Percentiles rank a stretch among this genome's conserved stretches.
These are phyloP conservation scores for Mionectes macconnelli DNA, from an alignment of 2,113 vertebrate species.

Conservation along the genomic window DNA sequence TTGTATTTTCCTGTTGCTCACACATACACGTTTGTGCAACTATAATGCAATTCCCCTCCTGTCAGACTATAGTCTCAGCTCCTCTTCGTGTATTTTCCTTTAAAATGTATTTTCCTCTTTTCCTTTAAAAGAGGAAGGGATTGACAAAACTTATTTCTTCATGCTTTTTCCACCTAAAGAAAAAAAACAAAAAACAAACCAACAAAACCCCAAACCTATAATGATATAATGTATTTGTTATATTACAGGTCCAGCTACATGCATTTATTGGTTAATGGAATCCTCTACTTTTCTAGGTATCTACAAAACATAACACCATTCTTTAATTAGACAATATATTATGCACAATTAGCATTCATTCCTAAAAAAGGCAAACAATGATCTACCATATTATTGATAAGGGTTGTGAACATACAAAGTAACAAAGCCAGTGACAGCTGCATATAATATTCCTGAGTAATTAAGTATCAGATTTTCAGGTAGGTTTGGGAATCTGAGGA, in stretches of 20 bases:
- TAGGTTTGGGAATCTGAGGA: neutral
- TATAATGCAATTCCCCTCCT: neutral
- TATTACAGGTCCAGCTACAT: neutral
- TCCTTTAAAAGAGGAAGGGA: neutral
- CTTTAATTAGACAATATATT: neutral
- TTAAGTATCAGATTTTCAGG: neutral
- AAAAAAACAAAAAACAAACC: fast-evolving
- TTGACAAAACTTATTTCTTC: neutral
- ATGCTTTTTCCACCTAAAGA: neutral
- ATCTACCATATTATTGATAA: neutral
- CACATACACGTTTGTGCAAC: neutral
- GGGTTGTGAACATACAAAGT: neutral
- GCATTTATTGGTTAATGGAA: neutral
- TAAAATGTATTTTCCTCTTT: too few relatives aligned
- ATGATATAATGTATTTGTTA: neutral
- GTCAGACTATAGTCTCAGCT: neutral
- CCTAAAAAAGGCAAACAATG: neutral
- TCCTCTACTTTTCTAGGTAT: neutral
- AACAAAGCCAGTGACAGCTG: neutral
- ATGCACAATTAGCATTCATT: neutral
- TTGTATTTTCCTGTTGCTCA: neutral
- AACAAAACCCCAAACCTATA: neutral
- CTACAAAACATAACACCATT: neutral
- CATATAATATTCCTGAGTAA: neutral
- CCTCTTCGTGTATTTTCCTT: neutral